These are phyloP conservation scores for Zosterops japonicus DNA, from an alignment of 2,113 vertebrate genomes.

Conservation along the genomic window DNA sequence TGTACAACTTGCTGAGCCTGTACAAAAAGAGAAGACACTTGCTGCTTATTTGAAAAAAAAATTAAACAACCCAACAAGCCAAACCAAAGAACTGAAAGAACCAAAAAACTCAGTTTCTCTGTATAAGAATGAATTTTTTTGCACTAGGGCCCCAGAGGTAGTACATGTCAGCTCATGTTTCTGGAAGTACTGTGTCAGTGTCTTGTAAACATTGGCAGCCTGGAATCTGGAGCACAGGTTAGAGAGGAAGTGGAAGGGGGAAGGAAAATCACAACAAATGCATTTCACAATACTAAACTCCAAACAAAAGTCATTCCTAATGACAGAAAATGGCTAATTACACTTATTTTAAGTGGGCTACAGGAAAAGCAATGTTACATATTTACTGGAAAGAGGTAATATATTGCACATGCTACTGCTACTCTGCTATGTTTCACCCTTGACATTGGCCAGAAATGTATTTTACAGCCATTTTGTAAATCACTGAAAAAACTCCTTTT, in stretches of 20 bases:
- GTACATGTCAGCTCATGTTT: not conserved
- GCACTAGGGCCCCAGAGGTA: not conserved
- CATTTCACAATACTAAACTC: not conserved
- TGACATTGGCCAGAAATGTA: not conserved
- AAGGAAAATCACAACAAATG: not conserved
- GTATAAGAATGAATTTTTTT: not conserved
- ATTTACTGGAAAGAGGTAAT: not conserved
- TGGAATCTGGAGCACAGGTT: not conserved
- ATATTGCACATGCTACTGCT: not conserved
- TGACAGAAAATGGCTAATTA: not conserved
- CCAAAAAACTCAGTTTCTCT: not conserved
- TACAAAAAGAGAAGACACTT: conserved; percentile 8
- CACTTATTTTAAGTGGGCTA: not conserved
- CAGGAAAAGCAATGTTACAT: not conserved
- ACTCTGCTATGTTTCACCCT: not conserved
- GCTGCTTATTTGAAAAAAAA: not conserved
- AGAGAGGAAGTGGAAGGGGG: not conserved
- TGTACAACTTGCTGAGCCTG: conserved; percentile 7
- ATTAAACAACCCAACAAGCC: not conserved
- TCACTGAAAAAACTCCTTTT: not conserved
- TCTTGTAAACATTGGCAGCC: not conserved
- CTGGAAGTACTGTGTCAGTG: not conserved
- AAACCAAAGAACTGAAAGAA: not conserved
- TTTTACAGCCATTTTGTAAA: not conserved
- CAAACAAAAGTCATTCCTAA: not conserved